Base-by-base conservation (phyloP, 1,140 invertebrate species). In the Thaumetopoea pityocampa region DNA sequence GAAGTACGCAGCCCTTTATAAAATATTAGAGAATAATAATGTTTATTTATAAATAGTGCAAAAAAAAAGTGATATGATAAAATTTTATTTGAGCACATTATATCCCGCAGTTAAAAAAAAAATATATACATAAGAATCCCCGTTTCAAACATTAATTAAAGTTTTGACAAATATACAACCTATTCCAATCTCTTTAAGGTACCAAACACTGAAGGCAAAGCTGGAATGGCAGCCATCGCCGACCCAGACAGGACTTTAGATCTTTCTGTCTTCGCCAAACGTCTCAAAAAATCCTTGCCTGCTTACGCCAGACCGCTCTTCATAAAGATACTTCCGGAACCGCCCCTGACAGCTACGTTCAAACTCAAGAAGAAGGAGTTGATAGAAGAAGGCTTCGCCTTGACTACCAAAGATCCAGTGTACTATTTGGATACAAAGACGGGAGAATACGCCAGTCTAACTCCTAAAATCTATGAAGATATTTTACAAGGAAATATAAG, bases 151-250 rank as follows among this genome's bases (percentile, higher is more conserved):
- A n/a, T n/a, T n/a, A n/a, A n/a, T n/a, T n/a, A n/a, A n/a, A n/a
- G n/a, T n/a, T n/a, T n/a, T n/a, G n/a, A n/a, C n/a, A n/a, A n/a
- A n/a, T n/a, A n/a, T n/a, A n/a, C n/a, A n/a, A n/a, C n/a, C n/a
- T n/a, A n/a, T n/a, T n/a, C n/a, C n/a, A n/a, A n/a, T 26, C 14
- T 58, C 71, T 72, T 7, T 7, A 65, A 94, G 92, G 87, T 94
- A 50, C 90, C 91, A 48, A 90, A 93, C 45, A 85, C 89, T 16
- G 98, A 99, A 88, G 98, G 98, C 4, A 91, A 90, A 77, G 96
- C 96, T 29, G 98, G 98, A 10, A 99, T 99, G 98, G 96, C 91
- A 6, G 94, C 96, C 7, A 95, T 99, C 54, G 90, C 94, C 2
- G 95, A 96, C 71, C 87, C 89, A 2, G 79, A 90, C 1, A 85